Evolutionary conservation across 2,888 invertebrate species (phyloP).

Genomic region (Tubiluchus corallicola): DNA sequence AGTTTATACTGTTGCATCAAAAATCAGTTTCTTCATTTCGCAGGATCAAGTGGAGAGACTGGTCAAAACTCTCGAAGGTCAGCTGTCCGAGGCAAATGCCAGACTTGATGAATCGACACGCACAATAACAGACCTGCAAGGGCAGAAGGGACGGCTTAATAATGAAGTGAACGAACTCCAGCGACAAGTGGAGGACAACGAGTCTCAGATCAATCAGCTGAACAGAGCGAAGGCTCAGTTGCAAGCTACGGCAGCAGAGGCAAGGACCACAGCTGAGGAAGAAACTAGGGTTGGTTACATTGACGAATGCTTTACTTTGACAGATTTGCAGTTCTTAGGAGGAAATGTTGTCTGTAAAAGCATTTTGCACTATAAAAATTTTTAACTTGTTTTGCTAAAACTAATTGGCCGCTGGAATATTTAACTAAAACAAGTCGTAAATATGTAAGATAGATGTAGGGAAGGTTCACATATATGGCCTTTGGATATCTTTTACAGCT

Average conservation of each 20-base stretch:
- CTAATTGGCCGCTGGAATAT: no score
- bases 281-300: conserved; percentile 43
- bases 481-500: no score
- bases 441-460: no score
- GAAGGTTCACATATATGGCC: no score
- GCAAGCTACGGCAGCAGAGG: conserved; percentile 89
- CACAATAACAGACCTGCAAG: conserved; percentile 71
- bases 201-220: conserved; percentile 87
- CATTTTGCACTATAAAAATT: no score
- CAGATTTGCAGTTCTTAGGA: no score
- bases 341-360: no score
- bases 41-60: conserved; percentile 95
- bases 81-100: conserved; percentile 80
- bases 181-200: conserved; percentile 96
- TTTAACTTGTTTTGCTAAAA: no score
- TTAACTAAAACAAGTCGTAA: no score
- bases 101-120: conserved; percentile 95
- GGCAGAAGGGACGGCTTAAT: conserved; percentile 75
- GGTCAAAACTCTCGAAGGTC: conserved; percentile 89
- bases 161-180: conserved; percentile 92
- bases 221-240: conserved; percentile 89
- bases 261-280: conserved; percentile 92
- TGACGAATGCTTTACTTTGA: no score
- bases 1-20: no score
- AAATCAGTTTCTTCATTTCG: no score